Base-by-base conservation (phyloP, 2,797 vertebrate species). In the Telmatherina bonti region DNA sequence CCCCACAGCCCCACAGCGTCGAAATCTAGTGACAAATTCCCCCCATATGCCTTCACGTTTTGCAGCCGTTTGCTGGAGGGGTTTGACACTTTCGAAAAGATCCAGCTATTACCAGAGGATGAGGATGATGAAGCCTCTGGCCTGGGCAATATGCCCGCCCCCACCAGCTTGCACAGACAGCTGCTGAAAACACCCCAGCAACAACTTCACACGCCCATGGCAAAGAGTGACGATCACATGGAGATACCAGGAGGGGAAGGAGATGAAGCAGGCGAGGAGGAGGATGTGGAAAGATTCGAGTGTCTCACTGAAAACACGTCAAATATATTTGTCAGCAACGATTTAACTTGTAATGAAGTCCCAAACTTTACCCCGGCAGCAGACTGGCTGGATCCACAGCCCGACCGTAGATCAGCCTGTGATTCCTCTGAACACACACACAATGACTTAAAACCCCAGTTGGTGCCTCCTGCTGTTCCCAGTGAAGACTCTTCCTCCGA, bases 1-100 rank as follows among this genome's bases (percentile, higher is more conserved):
- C 66, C 66, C 35, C 60, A 31, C 33, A 66, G 58, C 56, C n/a
- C 52, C 35, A 29, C 73, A 36, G 33, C 70, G 43, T 70, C 63
- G 16, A 77, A 71, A 49, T 58, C 74, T 27, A 58, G 51, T 67
- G 68, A 85, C 79, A 83, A 35, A 78, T 85, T 82, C 65, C 27
- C 73, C 35, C 59, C 63, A 73, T 87, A 86, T 76, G 87, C 67
- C 52, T 47, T 67, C 29, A 15, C 78, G 51, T 61, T 67, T 68
- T 67, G n/a, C 51, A 62, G 61, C 72, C 64, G 0, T 22, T 33
- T 60, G 49, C 82, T 55, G 1, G 31, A 8, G 45, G 78, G 83
- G 45, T 93, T 95, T 88, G 94, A 96, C 81, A 93, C 70, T 10
- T 93, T 94, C 24, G 78, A 94, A 91, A 95, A 94, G 91, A 90